phyloP scores from a whole-genome alignment of 2,113 vertebrate genomes.

The Sialia sialis region DNA sequence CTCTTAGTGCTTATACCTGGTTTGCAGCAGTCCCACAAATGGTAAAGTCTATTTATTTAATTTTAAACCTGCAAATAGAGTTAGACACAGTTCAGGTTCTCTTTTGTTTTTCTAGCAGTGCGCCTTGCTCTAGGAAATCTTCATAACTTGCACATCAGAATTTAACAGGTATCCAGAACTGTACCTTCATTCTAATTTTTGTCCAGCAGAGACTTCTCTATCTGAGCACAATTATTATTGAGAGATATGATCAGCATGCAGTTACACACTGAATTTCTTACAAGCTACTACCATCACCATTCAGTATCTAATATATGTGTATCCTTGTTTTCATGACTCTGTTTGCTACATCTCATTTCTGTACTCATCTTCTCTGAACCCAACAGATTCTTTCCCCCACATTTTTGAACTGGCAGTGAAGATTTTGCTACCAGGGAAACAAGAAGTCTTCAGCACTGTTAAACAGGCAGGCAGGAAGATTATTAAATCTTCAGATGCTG shows the following conservation, averaged over 20 bases:
- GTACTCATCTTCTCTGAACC: not conserved
- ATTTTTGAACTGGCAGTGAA: not conserved
- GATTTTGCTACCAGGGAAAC: not conserved
- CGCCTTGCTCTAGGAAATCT: not conserved
- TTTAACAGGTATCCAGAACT: not conserved
- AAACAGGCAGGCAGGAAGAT: not conserved
- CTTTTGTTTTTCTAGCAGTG: not conserved
- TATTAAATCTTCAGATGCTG: not conserved
- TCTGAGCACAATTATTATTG: not conserved
- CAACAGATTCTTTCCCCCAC: not conserved
- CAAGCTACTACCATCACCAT: not conserved
- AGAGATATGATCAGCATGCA: not conserved
- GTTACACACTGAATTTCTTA: not conserved
- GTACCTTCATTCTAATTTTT: not conserved
- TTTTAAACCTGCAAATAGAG: not conserved
- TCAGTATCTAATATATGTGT: not conserved
- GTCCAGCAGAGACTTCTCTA: not conserved
- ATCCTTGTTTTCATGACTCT: not conserved
- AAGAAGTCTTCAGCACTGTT: not conserved
- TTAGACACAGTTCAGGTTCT: not conserved
- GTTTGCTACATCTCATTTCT: not conserved
- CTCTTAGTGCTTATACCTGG: not conserved
- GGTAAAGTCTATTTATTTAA: not conserved
- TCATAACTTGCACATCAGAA: fast-evolving
- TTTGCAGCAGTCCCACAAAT: not conserved